A percentile compares a stretch with the other conserved stretches of the same genome.
Conservation (phyloP, 2,888 invertebrate species). For the Callyntrura guangdongensis region DNA sequence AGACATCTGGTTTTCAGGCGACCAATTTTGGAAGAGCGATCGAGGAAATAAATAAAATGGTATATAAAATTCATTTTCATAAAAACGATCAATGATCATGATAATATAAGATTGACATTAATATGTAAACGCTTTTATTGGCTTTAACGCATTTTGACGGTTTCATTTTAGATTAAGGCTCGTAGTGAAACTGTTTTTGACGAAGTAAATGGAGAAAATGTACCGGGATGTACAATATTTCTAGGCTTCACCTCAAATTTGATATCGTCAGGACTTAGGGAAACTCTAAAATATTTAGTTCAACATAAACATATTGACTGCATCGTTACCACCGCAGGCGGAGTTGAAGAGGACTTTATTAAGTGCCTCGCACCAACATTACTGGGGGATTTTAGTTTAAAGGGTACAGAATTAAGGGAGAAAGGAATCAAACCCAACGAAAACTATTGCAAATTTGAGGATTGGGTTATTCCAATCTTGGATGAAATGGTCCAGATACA, state of each 20-base stretch:
- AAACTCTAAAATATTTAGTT: conserved; percentile 94
- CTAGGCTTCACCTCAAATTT: conserved; percentile 99
- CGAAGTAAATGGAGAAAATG: conserved; percentile 71
- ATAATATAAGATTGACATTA: too few relatives aligned
- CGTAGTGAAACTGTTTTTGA: conserved; percentile 66
- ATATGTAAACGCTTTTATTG: too few relatives aligned
- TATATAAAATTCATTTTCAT: conserved; percentile 85
- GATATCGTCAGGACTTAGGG: conserved; percentile 97
- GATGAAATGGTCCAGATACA: conserved; percentile 97
- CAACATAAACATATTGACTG: conserved; percentile 97
- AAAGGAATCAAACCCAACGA: conserved; percentile 98
- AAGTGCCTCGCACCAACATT: conserved; percentile 98
- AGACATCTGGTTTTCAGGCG: conserved; percentile 97
- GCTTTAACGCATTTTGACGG: not conserved
- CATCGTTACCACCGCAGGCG: conserved; percentile 98
- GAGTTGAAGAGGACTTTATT: conserved; percentile 99
- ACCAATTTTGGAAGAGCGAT: conserved; percentile 97
- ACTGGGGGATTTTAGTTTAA: conserved; percentile 95
- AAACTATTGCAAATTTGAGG: conserved; percentile 99
- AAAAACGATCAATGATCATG: too few relatives aligned
- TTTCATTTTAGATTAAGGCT: conserved; percentile 86
- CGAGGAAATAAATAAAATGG: conserved; percentile 97
- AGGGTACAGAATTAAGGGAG: conserved; percentile 92
- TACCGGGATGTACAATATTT: conserved; percentile 94
- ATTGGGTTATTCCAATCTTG: conserved; percentile 98